Evolutionary conservation across 1,140 invertebrate genomes (phyloP).

Genomic region (Cherax quadricarinatus): DNA sequence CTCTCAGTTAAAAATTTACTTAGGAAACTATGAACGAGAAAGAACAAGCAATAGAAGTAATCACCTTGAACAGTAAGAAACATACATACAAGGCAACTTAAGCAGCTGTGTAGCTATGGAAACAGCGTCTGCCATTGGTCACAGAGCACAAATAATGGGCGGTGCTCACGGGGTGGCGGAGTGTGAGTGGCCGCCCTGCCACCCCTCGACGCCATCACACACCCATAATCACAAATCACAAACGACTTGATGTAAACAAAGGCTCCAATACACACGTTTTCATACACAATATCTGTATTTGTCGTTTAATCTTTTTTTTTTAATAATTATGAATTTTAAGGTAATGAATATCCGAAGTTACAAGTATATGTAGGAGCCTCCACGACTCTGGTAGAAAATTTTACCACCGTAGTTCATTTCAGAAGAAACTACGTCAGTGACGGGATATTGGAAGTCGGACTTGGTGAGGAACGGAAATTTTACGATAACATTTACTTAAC

Average conservation of each 20-base stretch:
- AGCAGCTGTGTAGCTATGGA: conserved; percentile 17
- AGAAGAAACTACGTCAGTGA: background rate
- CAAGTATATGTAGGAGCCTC: background rate
- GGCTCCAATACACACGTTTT: background rate
- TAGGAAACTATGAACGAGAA: too few species aligned
- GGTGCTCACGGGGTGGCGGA: conserved; percentile 58
- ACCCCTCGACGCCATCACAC: conserved; percentile 66
- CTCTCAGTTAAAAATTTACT: background rate
- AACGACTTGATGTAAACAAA: conserved; percentile 65
- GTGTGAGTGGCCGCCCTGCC: conserved; percentile 64
- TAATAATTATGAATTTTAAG: background rate
- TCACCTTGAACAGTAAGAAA: background rate
- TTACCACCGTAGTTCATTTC: background rate
- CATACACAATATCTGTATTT: background rate
- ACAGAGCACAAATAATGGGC: conserved; percentile 70
- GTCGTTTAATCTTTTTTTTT: background rate
- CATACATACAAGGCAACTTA: background rate
- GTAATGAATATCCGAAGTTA: background rate
- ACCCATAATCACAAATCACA: conserved; percentile 56
- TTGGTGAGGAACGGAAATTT: background rate
- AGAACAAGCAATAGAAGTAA: too few species aligned
- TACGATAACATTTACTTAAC: background rate
- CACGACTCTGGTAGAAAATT: too few species aligned
- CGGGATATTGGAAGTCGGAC: background rate
- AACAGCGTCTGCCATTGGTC: conserved; percentile 62